Percentiles rank a stretch among this genome's conserved stretches.
phyloP scores from a whole-genome alignment of 2,113 vertebrate species.

The Elachura formosa region DNA sequence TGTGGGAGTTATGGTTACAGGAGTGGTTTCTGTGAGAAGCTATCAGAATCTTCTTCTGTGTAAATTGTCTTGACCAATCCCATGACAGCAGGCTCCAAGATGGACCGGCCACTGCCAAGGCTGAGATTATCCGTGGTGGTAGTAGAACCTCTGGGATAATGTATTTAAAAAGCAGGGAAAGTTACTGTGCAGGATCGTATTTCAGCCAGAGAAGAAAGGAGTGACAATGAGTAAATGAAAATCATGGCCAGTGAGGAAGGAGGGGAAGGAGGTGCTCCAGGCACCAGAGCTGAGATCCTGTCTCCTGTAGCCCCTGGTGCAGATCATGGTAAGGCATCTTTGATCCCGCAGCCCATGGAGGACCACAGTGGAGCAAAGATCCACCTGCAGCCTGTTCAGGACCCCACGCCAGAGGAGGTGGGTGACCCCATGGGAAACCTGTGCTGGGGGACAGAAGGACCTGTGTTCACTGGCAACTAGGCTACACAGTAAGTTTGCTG shows the following conservation, averaged over 20 bases:
- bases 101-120: neutral
- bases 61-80: too few relatives aligned
- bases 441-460: neutral
- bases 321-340: too few relatives aligned
- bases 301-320: neutral
- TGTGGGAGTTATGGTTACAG: neutral
- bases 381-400: neutral
- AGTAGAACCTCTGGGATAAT: neutral
- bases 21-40: neutral
- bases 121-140: neutral
- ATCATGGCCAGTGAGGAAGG: neutral
- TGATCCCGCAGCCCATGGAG: neutral
- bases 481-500: neutral
- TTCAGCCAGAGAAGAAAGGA: neutral
- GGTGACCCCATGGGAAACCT: neutral
- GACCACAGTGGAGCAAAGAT: neutral
- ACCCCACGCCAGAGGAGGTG: neutral
- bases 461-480: neutral
- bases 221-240: neutral
- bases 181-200: neutral
- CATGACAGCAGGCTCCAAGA: neutral
- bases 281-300: fast-evolving
- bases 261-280: neutral
- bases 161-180: neutral
- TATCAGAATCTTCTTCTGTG: neutral